Percentiles rank a stretch among this genome's conserved stretches.
phyloP scores from a whole-genome alignment of 2,113 vertebrate genomes.

The Connochaetes taurinus region DNA sequence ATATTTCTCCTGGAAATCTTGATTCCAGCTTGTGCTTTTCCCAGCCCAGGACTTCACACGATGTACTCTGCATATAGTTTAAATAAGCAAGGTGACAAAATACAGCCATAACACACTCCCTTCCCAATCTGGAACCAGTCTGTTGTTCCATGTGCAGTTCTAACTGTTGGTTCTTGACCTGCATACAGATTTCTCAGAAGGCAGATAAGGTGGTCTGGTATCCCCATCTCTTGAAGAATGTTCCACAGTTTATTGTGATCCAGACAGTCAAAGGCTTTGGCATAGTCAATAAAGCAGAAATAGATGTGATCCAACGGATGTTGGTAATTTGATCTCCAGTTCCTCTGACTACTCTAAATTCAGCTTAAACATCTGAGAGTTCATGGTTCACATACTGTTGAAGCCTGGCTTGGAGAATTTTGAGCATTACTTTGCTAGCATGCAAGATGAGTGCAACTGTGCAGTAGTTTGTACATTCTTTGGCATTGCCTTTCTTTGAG shows the following conservation, averaged over 20 bases:
- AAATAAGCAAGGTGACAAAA: background rate
- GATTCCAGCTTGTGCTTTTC: background rate
- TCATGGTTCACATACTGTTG: fast-evolving
- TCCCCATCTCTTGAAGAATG: background rate
- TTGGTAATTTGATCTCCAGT: background rate
- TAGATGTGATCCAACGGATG: background rate
- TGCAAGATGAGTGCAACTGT: background rate
- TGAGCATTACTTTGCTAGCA: background rate
- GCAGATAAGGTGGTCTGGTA: background rate
- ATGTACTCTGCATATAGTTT: background rate
- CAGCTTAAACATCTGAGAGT: background rate
- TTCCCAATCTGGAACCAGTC: background rate
- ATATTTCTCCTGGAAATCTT: background rate
- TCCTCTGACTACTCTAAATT: background rate
- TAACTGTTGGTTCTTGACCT: background rate
- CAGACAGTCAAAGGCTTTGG: background rate
- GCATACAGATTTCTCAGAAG: background rate
- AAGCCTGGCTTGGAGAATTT: background rate
- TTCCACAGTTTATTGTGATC: background rate
- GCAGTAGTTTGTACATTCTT: background rate
- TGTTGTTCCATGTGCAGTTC: background rate
- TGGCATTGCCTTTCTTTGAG: background rate
- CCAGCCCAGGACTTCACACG: background rate
- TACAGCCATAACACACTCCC: background rate
- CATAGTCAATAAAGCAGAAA: background rate